These are phyloP conservation scores for Girardinus metallicus DNA, from an alignment of 2,797 vertebrate genomes.

Conservation along the genomic window DNA sequence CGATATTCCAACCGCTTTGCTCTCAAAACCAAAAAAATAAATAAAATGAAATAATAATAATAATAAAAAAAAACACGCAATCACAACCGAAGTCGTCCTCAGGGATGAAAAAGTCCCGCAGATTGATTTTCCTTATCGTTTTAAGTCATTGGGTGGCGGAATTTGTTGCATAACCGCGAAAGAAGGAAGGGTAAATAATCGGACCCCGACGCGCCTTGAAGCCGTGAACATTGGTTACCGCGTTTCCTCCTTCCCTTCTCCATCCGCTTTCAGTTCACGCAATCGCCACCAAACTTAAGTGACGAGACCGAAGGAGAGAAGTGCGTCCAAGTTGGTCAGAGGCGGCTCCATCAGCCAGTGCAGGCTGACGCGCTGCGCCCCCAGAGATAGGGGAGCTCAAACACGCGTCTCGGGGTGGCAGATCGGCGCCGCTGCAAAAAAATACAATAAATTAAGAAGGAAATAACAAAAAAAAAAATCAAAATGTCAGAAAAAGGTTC, in stretches of 20 bases:
- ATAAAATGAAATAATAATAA: too few species aligned
- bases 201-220: constrained; percentile 54
- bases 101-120: constrained; percentile 32
- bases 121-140: constrained; percentile 26
- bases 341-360: constrained; percentile 33
- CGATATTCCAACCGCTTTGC: constrained; percentile 40
- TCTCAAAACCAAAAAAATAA: constrained; percentile 45
- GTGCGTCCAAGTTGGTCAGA: constrained; percentile 22
- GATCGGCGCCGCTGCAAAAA: constrained; percentile 8
- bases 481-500: neutral
- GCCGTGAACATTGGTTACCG: constrained; percentile 49
- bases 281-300: neutral
- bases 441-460: neutral
- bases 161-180: neutral
- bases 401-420: constrained; percentile 5
- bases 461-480: neutral
- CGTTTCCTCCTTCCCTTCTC: constrained; percentile 31
- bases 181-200: neutral
- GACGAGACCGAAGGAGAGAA: neutral
- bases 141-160: constrained; percentile 3
- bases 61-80: too few species aligned
- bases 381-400: constrained; percentile 22
- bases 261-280: neutral
- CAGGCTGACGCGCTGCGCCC: constrained; percentile 36
- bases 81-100: constrained; percentile 40